Conservation (phyloP, 2,113 vertebrate species). For the Lepisosteus oculatus region DNA sequence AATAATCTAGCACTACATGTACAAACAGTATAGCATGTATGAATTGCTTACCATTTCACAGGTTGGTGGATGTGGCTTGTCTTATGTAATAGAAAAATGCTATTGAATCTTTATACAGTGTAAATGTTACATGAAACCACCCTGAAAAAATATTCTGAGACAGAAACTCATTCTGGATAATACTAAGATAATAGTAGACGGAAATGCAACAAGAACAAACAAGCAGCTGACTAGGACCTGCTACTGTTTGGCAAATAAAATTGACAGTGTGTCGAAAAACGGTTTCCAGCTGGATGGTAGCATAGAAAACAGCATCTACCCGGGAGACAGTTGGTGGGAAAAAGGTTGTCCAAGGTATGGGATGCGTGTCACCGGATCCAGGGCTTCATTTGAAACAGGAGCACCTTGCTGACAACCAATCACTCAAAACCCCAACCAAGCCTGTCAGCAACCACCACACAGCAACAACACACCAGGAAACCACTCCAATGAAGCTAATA, state of each 20-base stretch:
- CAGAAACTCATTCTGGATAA: too few species aligned
- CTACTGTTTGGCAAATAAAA: slow-evolving; percentile 1
- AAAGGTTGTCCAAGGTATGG: slow-evolving; percentile 23
- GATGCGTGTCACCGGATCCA: slow-evolving; percentile 56
- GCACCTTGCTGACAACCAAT: slow-evolving; percentile 59
- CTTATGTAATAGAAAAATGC: too few species aligned
- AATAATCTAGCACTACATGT: too few species aligned
- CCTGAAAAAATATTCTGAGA: too few species aligned
- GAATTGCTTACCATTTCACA: too few species aligned
- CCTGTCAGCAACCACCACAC: slow-evolving; percentile 44
- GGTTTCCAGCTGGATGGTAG: slow-evolving; percentile 36
- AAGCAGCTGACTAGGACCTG: not conserved
- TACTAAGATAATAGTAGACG: too few species aligned
- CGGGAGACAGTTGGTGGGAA: not conserved
- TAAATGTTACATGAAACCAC: too few species aligned
- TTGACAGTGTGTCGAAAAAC: slow-evolving; percentile 10
- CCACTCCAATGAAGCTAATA: slow-evolving; percentile 2
- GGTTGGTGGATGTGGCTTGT: too few species aligned
- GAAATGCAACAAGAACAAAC: not conserved
- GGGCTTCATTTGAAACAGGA: slow-evolving; percentile 59
- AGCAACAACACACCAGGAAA: slow-evolving; percentile 29
- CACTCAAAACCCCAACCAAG: slow-evolving; percentile 48
- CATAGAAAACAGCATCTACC: slow-evolving; percentile 3
- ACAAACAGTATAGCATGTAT: too few species aligned
- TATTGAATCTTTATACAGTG: too few species aligned